Percentiles rank a stretch among this genome's conserved stretches.
phyloP scores from a whole-genome alignment of 1,140 invertebrate species.

The Drosophila pseudoananassae region DNA sequence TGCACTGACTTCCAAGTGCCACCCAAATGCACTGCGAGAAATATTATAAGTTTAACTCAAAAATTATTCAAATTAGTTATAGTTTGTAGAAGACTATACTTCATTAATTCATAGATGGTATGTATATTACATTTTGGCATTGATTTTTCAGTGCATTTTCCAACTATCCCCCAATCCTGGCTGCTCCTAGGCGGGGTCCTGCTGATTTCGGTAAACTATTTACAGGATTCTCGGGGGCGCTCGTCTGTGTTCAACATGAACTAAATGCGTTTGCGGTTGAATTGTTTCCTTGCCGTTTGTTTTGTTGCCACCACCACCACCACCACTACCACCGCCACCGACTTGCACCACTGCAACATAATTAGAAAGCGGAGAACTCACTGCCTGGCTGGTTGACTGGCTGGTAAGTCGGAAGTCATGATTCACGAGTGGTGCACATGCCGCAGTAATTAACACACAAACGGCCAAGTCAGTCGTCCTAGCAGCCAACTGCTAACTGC shows the following conservation, averaged over 20 bases:
- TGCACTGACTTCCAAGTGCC: constrained; percentile 46
- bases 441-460: constrained; percentile 78
- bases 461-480: constrained; percentile 29
- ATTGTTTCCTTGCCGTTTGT: constrained; percentile 65
- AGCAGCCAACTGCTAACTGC: constrained; percentile 24
- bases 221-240: constrained; percentile 44
- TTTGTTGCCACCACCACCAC: constrained; percentile 33
- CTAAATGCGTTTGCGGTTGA: constrained; percentile 74
- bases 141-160: not conserved
- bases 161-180: not conserved
- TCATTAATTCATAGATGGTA: no score
- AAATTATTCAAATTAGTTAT: no score
- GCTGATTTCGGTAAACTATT: constrained; percentile 67
- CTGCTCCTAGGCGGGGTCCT: constrained; percentile 15
- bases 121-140: no score
- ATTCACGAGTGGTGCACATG: constrained; percentile 67
- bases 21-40: constrained; percentile 3
- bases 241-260: constrained; percentile 41
- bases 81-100: no score
- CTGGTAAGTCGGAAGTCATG: constrained; percentile 72
- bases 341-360: constrained; percentile 61
- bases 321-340: constrained; percentile 9
- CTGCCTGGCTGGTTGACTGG: constrained; percentile 1
- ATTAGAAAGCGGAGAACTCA: constrained; percentile 65
- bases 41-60: not conserved